Evolutionary conservation across 2,888 invertebrate genomes (phyloP).

Genomic region (Tenodera sinensis): DNA sequence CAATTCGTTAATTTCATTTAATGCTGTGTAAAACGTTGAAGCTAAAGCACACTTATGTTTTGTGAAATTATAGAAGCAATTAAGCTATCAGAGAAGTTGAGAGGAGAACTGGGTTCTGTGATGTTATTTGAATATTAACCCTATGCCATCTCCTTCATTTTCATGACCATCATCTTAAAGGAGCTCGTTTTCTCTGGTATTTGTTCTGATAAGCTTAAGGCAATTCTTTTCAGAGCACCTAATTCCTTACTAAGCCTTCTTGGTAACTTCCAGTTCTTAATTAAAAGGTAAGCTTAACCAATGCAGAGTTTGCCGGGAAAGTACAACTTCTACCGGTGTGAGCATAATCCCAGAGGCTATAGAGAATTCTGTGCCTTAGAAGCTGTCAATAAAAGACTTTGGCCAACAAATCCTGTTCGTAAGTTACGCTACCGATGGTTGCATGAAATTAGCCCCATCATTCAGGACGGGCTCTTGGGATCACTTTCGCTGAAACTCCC

Average conservation of each 20-base stretch:
- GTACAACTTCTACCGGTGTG: neutral
- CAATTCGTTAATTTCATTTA: no score
- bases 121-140: no score
- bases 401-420: neutral
- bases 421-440: neutral
- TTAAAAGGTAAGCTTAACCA: neutral
- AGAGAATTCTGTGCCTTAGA: neutral
- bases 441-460: neutral
- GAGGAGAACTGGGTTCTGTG: no score
- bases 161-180: no score
- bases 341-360: neutral
- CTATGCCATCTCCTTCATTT: no score
- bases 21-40: no score
- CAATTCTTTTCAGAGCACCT: neutral
- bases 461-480: no score
- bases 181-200: neutral
- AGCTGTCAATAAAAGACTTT: neutral
- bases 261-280: neutral
- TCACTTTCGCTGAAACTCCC: no score
- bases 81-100: no score
- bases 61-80: no score
- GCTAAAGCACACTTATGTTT: no score
- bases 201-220: neutral
- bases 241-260: neutral
- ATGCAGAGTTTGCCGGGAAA: neutral